A percentile compares a stretch with the other conserved stretches of the same genome.
Evolutionary conservation across 2,797 vertebrate species (phyloP).

Genomic region (Emys orbicularis): DNA sequence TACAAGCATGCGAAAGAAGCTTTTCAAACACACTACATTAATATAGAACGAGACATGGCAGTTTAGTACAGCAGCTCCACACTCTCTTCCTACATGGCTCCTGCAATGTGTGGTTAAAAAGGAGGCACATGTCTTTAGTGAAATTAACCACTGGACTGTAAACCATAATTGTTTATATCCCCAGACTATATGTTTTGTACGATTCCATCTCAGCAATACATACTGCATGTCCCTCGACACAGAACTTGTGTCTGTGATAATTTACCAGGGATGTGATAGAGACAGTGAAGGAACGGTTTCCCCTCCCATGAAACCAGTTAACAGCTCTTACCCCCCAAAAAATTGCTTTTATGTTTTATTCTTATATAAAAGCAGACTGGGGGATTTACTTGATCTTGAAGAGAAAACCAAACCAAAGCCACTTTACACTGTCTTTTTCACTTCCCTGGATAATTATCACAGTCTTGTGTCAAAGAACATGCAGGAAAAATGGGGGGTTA

Average conservation of each 20-base stretch:
- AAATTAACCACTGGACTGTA: background rate
- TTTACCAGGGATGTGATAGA: background rate
- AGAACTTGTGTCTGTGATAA: background rate
- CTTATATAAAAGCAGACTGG: background rate
- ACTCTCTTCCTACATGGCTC: background rate
- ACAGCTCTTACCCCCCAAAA: accelerated
- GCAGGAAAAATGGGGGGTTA: too few relatives aligned
- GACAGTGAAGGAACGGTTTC: background rate
- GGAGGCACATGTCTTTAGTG: background rate
- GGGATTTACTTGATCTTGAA: background rate
- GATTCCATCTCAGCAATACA: background rate
- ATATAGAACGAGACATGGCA: background rate
- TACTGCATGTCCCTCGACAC: too few relatives aligned
- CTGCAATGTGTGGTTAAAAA: background rate
- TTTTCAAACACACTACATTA: background rate
- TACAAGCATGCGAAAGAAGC: slow-evolving; percentile 7
- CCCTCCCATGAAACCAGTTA: background rate
- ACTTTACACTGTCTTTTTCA: background rate
- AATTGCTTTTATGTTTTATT: background rate
- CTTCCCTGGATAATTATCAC: background rate
- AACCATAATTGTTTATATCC: background rate
- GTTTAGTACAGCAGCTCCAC: background rate
- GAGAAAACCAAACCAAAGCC: background rate
- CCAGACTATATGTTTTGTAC: background rate
- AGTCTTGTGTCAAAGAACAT: background rate